A percentile compares a stretch with the other conserved stretches of the same genome.
Conservation (phyloP, 2,797 vertebrate species). For the Epinephelus coioides region DNA sequence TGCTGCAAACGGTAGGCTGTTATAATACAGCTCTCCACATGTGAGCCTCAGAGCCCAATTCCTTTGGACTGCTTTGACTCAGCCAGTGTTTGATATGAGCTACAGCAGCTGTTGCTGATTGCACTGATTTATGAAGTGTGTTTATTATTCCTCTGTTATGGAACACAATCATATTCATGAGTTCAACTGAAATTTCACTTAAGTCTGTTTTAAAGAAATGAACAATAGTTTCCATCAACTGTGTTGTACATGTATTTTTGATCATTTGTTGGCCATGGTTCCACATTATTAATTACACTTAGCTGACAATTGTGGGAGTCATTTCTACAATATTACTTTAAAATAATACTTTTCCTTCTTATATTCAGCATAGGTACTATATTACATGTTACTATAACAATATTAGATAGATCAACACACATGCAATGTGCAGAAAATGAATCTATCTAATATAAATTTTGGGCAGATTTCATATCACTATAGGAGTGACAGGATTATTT, state of each 20-base stretch:
- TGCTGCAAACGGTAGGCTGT: conserved; percentile 40
- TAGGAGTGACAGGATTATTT: not conserved
- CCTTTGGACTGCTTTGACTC: conserved; percentile 27
- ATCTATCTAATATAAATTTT: too few species aligned
- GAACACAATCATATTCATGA: conserved; percentile 5
- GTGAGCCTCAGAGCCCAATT: conserved; percentile 27
- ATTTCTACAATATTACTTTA: not conserved
- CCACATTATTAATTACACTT: not conserved
- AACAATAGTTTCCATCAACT: not conserved
- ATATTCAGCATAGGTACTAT: not conserved
- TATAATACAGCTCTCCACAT: conserved; percentile 28
- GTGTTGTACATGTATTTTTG: not conserved
- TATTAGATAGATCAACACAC: not conserved
- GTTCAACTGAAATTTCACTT: not conserved
- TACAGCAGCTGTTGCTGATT: conserved; percentile 22
- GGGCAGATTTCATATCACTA: not conserved
- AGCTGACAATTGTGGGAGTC: not conserved
- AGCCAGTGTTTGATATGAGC: conserved; percentile 36
- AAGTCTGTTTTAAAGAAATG: not conserved
- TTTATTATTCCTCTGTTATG: conserved; percentile 17
- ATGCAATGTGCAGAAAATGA: not conserved
- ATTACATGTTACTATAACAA: not conserved
- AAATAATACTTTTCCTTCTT: not conserved
- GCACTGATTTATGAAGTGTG: conserved; percentile 30
- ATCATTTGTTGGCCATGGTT: not conserved